These are phyloP conservation scores for Stenurella melanura DNA, from an alignment of 2,888 invertebrate genomes.

Conservation along the genomic window DNA sequence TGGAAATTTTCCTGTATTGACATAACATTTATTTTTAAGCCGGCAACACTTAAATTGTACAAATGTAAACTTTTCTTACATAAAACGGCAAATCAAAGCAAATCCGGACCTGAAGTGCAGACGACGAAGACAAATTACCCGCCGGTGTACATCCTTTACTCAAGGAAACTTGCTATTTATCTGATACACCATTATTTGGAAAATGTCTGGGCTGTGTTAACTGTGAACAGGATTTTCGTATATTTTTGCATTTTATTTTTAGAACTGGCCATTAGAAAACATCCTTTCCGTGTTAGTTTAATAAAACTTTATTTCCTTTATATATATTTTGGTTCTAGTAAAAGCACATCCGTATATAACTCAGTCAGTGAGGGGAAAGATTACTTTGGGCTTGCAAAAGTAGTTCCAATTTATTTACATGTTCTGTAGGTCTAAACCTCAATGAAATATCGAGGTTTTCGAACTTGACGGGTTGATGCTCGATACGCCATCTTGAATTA, in stretches of 20 bases:
- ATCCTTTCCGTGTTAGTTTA: background rate
- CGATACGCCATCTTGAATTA: too few species aligned
- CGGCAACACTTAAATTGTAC: background rate
- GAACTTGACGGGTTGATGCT: too few species aligned
- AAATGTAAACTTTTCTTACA: constrained; percentile 24
- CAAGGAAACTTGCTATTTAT: constrained; percentile 55
- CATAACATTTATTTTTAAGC: background rate
- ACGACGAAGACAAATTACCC: constrained; percentile 65
- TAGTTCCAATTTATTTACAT: too few species aligned
- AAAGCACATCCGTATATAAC: background rate
- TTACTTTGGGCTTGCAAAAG: too few species aligned
- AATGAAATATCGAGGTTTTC: too few species aligned
- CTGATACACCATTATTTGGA: constrained; percentile 54
- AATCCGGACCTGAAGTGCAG: constrained; percentile 62
- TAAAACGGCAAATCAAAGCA: constrained; percentile 61
- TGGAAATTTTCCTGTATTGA: too few species aligned
- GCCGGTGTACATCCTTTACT: constrained; percentile 60
- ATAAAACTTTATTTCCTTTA: background rate
- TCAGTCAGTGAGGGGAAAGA: too few species aligned
- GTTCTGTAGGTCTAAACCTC: too few species aligned
- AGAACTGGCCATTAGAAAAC: constrained; percentile 1
- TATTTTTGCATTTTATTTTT: constrained; percentile 22
- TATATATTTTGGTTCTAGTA: background rate
- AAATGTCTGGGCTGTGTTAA: constrained; percentile 47
- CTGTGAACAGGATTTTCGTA: constrained; percentile 1